Base-by-base conservation (phyloP, 2,888 invertebrate species). In the Melinaea menophilus region DNA sequence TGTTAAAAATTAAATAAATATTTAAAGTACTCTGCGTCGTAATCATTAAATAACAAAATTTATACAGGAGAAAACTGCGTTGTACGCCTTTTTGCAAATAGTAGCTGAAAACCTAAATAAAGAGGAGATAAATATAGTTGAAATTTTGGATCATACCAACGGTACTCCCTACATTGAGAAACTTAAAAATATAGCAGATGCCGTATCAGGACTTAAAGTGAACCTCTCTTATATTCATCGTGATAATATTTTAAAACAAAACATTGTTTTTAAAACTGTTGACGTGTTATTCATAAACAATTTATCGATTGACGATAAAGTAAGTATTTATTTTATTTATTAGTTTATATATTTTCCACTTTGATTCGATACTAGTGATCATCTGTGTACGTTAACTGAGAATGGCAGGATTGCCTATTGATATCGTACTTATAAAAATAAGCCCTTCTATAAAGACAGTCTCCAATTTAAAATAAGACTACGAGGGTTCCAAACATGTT, bases 41-140 rank as follows among this genome's bases (percentile, higher is more conserved):
- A 62, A 22, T 41, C 22, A n/a, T 33, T 13, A 58, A 54, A 56
- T 47, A n/a, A 13, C 51, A n/a, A 9, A 31, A 34, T 33, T 57
- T 58, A 61, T 72, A 48, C 69, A 80, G 79, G 60, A 74, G 35
- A 55, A 63, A 45, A 68, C 71, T 4, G 69, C 72, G 2, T 13
- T 77, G 2, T 66, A 71, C 59, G 58, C 72, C 1, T 74, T 67
- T 56, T 41, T 78, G 33, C 80, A 80, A 78, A 75, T 77, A 11
- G 71, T 78, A 7, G 70, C 72, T 45, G 79, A 80, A 68, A 79
- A 79, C 64, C 55, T 76, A 3, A 74, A 72, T 47, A 77, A 73
- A 62, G 64, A 69, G 2, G 37, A 60, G 0, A 67, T 78, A 4
- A 74, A 73, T 41, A 66, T 79, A 2, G 35, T 74, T 1, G 74